These are phyloP conservation scores for Belgica antarctica DNA, from an alignment of 2,888 invertebrate genomes.

Conservation along the genomic window DNA sequence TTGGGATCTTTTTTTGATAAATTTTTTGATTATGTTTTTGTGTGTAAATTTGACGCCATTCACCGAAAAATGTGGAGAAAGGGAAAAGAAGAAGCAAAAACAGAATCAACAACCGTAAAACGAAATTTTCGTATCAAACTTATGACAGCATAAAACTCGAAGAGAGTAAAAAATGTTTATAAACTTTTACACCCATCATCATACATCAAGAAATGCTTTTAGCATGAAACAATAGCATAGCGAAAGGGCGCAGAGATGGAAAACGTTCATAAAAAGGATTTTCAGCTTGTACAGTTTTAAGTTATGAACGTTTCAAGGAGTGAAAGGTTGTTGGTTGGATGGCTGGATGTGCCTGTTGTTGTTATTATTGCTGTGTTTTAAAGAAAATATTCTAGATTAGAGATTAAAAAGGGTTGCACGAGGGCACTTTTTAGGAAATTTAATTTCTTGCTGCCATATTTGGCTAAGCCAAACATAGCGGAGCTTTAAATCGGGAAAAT, in stretches of 20 bases:
- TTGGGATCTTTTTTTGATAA: conserved; percentile 7
- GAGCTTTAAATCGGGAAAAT: too few species aligned
- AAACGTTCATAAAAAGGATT: too few species aligned
- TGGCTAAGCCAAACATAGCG: too few species aligned
- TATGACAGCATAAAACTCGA: conserved; percentile 35
- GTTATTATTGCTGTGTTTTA: too few species aligned
- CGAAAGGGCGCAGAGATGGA: background rate
- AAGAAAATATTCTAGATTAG: conserved; percentile 24
- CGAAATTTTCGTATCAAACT: conserved; percentile 38
- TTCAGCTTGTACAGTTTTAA: background rate
- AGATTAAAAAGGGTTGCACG: conserved; percentile 18
- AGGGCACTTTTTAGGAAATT: conserved; percentile 4
- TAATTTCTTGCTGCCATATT: too few species aligned
- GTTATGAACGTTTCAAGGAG: background rate
- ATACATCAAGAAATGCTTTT: conserved; percentile 39
- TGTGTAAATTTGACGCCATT: conserved; percentile 31
- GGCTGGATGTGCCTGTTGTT: too few species aligned
- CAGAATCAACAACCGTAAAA: conserved; percentile 38
- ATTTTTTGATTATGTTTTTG: conserved; percentile 24
- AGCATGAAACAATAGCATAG: conserved; percentile 15
- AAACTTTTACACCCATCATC: conserved; percentile 40
- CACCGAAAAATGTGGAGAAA: background rate
- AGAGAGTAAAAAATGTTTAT: conserved; percentile 17
- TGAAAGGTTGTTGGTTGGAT: background rate
- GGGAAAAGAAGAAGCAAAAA: conserved; percentile 16